phyloP scores from a whole-genome alignment of 2,888 invertebrate species.

The Homarus gammarus region DNA sequence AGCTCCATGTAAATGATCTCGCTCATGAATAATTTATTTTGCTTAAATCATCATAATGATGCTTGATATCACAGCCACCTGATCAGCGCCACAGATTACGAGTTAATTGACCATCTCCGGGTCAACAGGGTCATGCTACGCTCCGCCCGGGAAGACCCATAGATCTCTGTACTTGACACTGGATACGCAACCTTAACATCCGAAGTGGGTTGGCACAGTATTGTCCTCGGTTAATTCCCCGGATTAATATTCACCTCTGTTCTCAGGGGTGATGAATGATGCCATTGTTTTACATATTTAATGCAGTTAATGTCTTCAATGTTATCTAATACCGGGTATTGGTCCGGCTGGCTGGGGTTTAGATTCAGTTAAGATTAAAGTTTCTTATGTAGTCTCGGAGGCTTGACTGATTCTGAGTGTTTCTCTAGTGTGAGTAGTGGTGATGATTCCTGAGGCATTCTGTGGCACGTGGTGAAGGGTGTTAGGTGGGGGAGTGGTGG shows the following conservation, averaged over 20 bases:
- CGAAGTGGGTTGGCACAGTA: too few species aligned
- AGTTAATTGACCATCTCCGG: background rate
- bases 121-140: background rate
- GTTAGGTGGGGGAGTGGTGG: too few species aligned
- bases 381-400: too few species aligned
- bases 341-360: background rate
- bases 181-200: too few species aligned
- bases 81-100: background rate
- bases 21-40: background rate
- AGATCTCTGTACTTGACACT: too few species aligned
- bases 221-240: background rate
- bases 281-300: background rate
- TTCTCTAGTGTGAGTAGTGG: too few species aligned
- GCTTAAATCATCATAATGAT: background rate
- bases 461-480: too few species aligned
- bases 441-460: too few species aligned
- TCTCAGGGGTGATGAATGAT: background rate
- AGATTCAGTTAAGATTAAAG: background rate
- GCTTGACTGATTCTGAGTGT: too few species aligned
- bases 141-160: too few species aligned
- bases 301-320: background rate
- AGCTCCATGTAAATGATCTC: background rate
- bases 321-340: background rate
- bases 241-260: background rate
- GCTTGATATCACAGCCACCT: background rate